Conservation (phyloP, 2,113 vertebrate genomes). For the Indicator indicator region DNA sequence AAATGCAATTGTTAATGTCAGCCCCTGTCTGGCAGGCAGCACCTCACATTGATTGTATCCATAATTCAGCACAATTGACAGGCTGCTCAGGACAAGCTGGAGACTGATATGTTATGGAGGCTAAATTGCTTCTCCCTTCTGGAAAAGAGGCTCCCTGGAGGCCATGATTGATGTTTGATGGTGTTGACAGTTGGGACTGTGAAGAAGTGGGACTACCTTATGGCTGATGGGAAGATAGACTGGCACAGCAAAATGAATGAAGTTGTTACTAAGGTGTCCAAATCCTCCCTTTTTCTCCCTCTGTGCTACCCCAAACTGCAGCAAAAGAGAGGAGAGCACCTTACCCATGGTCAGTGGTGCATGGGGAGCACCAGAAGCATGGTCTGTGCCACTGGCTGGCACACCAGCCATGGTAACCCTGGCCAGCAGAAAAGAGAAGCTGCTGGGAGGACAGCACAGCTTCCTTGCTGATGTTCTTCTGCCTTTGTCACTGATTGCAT, state of each 20-base stretch:
- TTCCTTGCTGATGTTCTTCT: neutral
- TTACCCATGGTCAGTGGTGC: neutral
- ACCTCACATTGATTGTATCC: conserved; percentile 47
- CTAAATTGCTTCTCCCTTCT: conserved; percentile 66
- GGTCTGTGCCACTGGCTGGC: neutral
- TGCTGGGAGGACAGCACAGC: neutral
- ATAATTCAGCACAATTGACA: conserved; percentile 65
- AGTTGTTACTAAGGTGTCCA: neutral
- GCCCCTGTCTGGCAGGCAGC: conserved; percentile 24
- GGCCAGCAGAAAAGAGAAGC: neutral
- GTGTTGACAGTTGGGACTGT: neutral
- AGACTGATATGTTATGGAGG: conserved; percentile 51
- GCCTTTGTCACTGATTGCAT: neutral
- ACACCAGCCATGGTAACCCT: neutral
- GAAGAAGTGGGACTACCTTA: neutral
- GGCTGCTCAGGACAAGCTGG: conserved; percentile 44
- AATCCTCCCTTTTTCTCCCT: neutral
- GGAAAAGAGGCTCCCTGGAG: conserved; percentile 57
- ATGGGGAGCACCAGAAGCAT: neutral
- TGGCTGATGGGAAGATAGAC: neutral
- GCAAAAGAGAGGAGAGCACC: neutral
- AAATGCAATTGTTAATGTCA: conserved; percentile 52
- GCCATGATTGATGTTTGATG: conserved; percentile 20
- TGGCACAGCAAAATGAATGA: neutral
- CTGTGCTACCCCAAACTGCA: neutral